Evolutionary conservation across 1,140 invertebrate genomes (phyloP), one percentile per base, ranked within the genome.

Genomic region (Bathynomus jamesi): DNA sequence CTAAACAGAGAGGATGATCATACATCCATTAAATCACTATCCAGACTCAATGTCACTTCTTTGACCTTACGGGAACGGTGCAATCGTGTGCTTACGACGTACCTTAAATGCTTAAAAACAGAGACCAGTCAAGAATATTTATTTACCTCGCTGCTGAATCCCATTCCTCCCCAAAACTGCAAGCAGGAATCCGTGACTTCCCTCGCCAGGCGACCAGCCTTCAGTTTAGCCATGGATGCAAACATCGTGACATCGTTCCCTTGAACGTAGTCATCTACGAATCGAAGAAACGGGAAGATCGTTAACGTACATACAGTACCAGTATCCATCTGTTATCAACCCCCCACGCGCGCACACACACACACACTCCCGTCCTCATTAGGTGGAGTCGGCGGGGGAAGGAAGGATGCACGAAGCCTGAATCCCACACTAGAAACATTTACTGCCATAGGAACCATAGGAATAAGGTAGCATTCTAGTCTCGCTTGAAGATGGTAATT

Each of bases 111-210:
- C n/a, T n/a, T n/a, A n/a, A n/a, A n/a, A n/a, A n/a, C n/a, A n/a
- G n/a, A n/a, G n/a, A n/a, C n/a, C n/a, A n/a, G n/a, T n/a, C n/a
- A n/a, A n/a, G n/a, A n/a, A n/a, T n/a, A n/a, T n/a, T n/a, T 53
- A 53, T 21, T 53, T 53, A 53, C 40, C 61, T 88, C 87, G 60
- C 81, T 80, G 4, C 85, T 85, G 79, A 83, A 89, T 2, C 87
- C 87, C 85, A 87, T 87, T 21, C 86, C 87, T 69, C 87, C 87
- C 84, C 85, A 87, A 75, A 80, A 87, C 81, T 88, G 87, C 29
- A 88, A 79, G 79, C 87, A 88, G 17, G 79, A 75, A 79, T 88
- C 87, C n/a, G 82, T 79, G 0, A 86, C 79, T 77, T 84, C 81
- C 28, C 87, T 78, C 10, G 78, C 70, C 32, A 88, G 78, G 31